Conservation (phyloP, 2,888 invertebrate species). For the Campoletis raptor region DNA sequence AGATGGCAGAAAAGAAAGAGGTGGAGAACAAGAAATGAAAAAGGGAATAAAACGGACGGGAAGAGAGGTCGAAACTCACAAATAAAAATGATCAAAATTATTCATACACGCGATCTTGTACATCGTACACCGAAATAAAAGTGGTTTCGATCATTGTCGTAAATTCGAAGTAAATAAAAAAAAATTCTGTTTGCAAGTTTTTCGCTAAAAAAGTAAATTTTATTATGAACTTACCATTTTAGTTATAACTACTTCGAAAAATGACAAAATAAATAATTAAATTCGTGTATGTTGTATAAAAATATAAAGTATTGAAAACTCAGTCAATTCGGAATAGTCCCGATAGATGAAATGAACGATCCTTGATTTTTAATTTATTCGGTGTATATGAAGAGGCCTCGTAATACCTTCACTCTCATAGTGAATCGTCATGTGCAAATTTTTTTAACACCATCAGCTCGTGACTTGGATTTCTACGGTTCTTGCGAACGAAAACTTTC, state of each 20-base stretch:
- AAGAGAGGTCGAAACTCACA: slow-evolving; percentile 77
- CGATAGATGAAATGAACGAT: neutral
- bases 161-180: neutral
- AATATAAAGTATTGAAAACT: neutral
- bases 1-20: slow-evolving; percentile 49
- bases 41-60: slow-evolving; percentile 64
- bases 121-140: neutral
- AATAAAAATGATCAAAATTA: slow-evolving; percentile 64
- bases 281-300: neutral
- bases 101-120: neutral
- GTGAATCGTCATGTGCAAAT: slow-evolving; percentile 12
- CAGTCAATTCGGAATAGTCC: neutral
- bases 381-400: neutral
- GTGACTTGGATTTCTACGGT: slow-evolving; percentile 49
- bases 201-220: neutral
- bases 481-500: slow-evolving; percentile 48
- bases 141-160: no score
- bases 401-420: slow-evolving; percentile 40
- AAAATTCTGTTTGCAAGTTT: neutral
- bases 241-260: neutral
- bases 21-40: slow-evolving; percentile 44
- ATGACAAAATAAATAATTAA: neutral
- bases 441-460: slow-evolving; percentile 25
- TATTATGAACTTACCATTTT: neutral
- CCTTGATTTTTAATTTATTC: slow-evolving; percentile 35